Evolutionary conservation across 1,140 invertebrate genomes (phyloP), one percentile per base, ranked within the genome.

Genomic region (Lerema accius): DNA sequence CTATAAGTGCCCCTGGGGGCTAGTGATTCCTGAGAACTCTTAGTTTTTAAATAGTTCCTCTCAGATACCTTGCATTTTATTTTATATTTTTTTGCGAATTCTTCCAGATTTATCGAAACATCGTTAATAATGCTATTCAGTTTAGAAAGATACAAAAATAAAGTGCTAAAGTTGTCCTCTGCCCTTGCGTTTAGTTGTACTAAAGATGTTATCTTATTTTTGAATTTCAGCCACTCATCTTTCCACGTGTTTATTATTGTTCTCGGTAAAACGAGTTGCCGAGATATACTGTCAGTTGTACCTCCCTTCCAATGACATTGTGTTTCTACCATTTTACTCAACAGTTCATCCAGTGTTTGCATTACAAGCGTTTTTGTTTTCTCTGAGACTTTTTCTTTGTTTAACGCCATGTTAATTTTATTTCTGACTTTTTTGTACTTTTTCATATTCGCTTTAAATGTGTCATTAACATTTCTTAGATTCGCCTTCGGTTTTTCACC

Each of bases 301-400:
- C 59, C 62, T 50, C 55, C 65, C 42, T 76, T 77, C 74, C 74
- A 76, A 4, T 67, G 65, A 59, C 84, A 88, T 39, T 76, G 67
- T 15, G 65, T 76, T 32, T 60, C 61, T 17, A 81, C 26, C 43
- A 84, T 46, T 28, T 69, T 65, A 0, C 66, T 69, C 43, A 86
- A 71, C 28, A 86, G 68, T 50, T 74, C 65, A 23, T 89, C 78
- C 14, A 89, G 64, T 1, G 80, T 81, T 43, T 65, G 73, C 11
- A 65, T 65, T 9, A 89, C 67, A 1, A 81, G 53, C 14, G 49
- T 59, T 17, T 75, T 75, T 3, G 80, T 83, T 65, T 76, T 71
- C 4, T 65, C 45, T 0, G 80, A 76, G n/a, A 82, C 65, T 0
- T 49, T 17, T 66, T 85, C 84, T 37, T 78, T 73, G 11, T 63